Percentiles rank a stretch among this genome's conserved stretches.
Evolutionary conservation across 2,888 invertebrate genomes (phyloP).

Genomic region (Teleogryllus oceanicus): DNA sequence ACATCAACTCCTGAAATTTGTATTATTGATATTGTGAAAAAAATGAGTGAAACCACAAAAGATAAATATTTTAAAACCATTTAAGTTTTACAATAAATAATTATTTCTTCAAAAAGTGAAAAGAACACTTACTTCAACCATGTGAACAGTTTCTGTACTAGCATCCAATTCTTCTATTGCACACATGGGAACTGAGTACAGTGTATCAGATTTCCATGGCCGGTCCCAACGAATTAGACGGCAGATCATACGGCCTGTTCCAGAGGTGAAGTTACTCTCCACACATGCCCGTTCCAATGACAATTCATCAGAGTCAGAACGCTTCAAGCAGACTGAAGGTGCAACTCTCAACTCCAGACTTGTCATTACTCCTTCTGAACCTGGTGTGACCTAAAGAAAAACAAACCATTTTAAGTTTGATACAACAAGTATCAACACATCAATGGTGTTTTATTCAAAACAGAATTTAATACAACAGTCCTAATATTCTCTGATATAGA

Average conservation of each 20-base stretch:
- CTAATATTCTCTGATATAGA: too few relatives aligned
- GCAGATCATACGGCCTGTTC: constrained; percentile 44
- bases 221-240: constrained; percentile 56
- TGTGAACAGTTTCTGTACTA: not conserved
- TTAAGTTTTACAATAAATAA: too few relatives aligned
- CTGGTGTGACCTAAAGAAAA: constrained; percentile 35
- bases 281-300: constrained; percentile 26
- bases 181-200: constrained; percentile 28
- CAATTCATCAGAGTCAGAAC: constrained; percentile 23
- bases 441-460: too few relatives aligned
- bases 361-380: constrained; percentile 33
- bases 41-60: too few relatives aligned
- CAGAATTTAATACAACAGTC: too few relatives aligned
- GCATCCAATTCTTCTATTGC: not conserved
- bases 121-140: not conserved
- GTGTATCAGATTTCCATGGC: constrained; percentile 50
- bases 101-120: too few relatives aligned
- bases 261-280: not conserved
- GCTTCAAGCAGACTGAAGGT: constrained; percentile 34
- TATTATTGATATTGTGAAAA: too few relatives aligned
- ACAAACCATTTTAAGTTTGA: not conserved
- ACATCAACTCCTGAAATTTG: too few relatives aligned
- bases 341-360: constrained; percentile 32
- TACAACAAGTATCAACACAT: not conserved
- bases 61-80: too few relatives aligned